Percentiles rank a stretch among this genome's conserved stretches.
Conservation (phyloP, 2,888 invertebrate genomes). For the Harmothoe impar region DNA sequence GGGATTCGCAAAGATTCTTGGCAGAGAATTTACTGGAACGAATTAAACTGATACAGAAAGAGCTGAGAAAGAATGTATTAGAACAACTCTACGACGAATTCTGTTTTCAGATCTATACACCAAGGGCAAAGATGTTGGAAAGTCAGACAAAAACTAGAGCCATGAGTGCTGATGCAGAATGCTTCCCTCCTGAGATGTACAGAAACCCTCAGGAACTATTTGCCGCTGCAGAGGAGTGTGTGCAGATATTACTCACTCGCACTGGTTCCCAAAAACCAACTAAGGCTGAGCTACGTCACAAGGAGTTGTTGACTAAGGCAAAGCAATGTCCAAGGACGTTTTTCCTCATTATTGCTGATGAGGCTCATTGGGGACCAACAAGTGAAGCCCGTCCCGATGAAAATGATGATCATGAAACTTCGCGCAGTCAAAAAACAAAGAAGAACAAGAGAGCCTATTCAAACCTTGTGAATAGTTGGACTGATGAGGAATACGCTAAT, state of each 20-base stretch:
- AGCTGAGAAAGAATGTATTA: not conserved
- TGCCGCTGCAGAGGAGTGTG: not conserved
- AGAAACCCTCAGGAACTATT: not conserved
- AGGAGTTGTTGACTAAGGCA: not conserved
- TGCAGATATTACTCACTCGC: not conserved
- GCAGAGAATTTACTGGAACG: not conserved
- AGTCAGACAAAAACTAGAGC: slow-evolving; percentile 50
- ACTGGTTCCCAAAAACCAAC: not conserved
- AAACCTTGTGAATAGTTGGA: not conserved
- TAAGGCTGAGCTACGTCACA: not conserved
- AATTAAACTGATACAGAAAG: not conserved
- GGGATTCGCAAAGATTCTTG: not conserved
- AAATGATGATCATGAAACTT: too few species aligned
- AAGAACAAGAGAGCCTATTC: not conserved
- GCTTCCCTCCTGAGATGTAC: not conserved
- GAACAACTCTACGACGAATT: not conserved
- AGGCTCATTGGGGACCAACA: slow-evolving; percentile 60
- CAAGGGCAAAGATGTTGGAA: slow-evolving; percentile 45
- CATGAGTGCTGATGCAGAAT: slow-evolving; percentile 42
- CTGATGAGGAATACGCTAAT: not conserved
- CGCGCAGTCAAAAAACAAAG: too few species aligned
- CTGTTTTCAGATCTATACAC: not conserved
- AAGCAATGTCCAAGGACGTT: slow-evolving; percentile 28
- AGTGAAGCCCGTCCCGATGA: not conserved
- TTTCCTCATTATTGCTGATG: slow-evolving; percentile 57